Conservation (phyloP, 2,797 vertebrate genomes). For the Pangasius krempfi region DNA sequence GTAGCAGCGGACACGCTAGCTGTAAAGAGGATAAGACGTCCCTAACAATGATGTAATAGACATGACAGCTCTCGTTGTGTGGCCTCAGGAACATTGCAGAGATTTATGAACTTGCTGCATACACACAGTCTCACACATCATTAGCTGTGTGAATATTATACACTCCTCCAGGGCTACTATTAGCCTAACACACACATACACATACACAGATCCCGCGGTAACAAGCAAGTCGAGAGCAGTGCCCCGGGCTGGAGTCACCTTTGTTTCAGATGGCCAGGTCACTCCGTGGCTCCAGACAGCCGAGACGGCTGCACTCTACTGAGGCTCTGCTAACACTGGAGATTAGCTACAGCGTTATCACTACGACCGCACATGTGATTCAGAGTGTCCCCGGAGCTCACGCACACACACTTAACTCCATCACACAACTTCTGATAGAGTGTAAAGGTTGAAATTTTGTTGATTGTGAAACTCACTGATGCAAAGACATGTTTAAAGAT, state of each 20-base stretch:
- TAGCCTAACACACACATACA: constrained; percentile 5
- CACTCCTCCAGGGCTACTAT: neutral
- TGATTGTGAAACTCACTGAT: neutral
- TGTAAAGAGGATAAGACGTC: neutral
- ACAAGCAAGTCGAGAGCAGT: neutral
- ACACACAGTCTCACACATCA: constrained; percentile 10
- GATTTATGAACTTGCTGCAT: constrained; percentile 2
- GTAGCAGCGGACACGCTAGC: neutral
- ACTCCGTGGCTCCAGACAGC: constrained; percentile 35
- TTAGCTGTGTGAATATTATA: constrained; percentile 22
- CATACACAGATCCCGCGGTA: constrained; percentile 19
- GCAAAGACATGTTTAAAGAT: neutral
- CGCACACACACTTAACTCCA: neutral
- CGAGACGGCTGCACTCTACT: constrained; percentile 14
- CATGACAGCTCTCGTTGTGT: neutral
- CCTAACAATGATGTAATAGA: neutral
- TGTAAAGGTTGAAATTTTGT: neutral
- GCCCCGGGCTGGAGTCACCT: constrained; percentile 17
- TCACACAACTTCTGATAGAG: neutral
- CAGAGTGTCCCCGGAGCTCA: neutral
- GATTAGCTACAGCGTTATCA: constrained; percentile 32
- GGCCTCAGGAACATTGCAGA: neutral
- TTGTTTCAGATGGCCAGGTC: constrained; percentile 28
- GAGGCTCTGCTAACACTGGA: constrained; percentile 19
- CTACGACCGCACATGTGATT: neutral